phyloP scores from a whole-genome alignment of 1,140 invertebrate species.

The Limonius californicus region DNA sequence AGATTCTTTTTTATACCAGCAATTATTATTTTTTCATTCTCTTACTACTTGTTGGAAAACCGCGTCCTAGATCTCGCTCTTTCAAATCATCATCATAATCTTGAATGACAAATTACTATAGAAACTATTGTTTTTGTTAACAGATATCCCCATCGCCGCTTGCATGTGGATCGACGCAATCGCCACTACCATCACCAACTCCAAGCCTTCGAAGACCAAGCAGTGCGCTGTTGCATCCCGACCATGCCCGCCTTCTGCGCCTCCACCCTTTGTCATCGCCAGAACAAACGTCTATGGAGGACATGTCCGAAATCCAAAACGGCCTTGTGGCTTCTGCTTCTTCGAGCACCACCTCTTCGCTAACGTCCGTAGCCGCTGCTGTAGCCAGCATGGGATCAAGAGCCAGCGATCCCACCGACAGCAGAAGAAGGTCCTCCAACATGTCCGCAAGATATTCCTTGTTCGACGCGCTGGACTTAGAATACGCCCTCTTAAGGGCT shows the following conservation, averaged over 20 bases:
- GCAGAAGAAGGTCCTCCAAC: constrained; percentile 51
- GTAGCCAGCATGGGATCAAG: constrained; percentile 40
- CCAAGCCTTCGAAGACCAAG: constrained; percentile 55
- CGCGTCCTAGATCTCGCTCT: too few relatives aligned
- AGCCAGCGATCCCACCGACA: constrained; percentile 48
- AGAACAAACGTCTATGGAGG: constrained; percentile 50
- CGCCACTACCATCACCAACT: constrained; percentile 44
- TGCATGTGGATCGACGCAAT: constrained; percentile 45
- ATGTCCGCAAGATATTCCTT: constrained; percentile 55
- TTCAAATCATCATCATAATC: too few relatives aligned
- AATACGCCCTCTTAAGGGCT: constrained; percentile 64
- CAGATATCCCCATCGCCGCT: constrained; percentile 60
- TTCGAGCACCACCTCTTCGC: constrained; percentile 55
- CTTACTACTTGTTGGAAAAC: too few relatives aligned
- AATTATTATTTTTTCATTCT: too few relatives aligned
- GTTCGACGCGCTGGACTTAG: constrained; percentile 67
- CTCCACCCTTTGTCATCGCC: constrained; percentile 51
- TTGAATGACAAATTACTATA: too few relatives aligned
- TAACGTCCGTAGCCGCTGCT: constrained; percentile 53
- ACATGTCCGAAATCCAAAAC: constrained; percentile 48
- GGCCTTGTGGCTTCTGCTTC: constrained; percentile 46
- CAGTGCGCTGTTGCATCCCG: constrained; percentile 60
- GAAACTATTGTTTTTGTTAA: background rate
- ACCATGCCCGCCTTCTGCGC: constrained; percentile 60
- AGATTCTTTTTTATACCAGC: too few relatives aligned